A percentile compares a stretch with the other conserved stretches of the same genome.
These are phyloP conservation scores for Oryzias melastigma DNA, from an alignment of 2,113 vertebrate genomes.

Conservation along the genomic window DNA sequence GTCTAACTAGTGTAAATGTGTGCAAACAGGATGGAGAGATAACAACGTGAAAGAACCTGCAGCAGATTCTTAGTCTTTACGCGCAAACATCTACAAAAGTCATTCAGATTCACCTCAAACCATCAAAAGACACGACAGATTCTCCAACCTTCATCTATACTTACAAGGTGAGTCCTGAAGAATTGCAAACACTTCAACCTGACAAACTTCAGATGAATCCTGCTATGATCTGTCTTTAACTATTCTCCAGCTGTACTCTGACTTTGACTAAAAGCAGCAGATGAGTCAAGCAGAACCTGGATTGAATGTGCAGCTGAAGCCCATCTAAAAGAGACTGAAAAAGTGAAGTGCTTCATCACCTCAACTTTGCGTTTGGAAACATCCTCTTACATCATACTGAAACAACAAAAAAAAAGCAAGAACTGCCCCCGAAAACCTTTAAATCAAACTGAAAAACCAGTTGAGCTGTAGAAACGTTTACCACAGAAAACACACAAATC, in stretches of 20 bases:
- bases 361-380: constrained; percentile 54
- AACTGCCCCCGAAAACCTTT: constrained; percentile 19
- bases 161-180: constrained; percentile 29
- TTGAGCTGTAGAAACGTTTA: constrained; percentile 8
- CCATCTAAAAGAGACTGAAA: background rate
- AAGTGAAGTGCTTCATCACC: constrained; percentile 12
- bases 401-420: constrained; percentile 23
- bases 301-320: too few species aligned
- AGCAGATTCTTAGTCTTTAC: too few species aligned
- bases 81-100: too few species aligned
- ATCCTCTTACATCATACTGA: constrained; percentile 58
- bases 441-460: constrained; percentile 25
- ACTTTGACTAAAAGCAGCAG: constrained; percentile 8
- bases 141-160: constrained; percentile 8
- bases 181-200: too few species aligned
- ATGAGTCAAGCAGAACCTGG: background rate
- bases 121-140: too few species aligned
- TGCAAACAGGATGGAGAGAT: too few species aligned
- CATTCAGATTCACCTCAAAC: too few species aligned
- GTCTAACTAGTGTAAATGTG: too few species aligned
- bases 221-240: too few species aligned
- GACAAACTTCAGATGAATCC: too few species aligned
- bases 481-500: constrained; percentile 4
- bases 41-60: too few species aligned
- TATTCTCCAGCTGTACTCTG: background rate